phyloP scores from a whole-genome alignment of 2,888 invertebrate genomes.

The Dynastes tityus region DNA sequence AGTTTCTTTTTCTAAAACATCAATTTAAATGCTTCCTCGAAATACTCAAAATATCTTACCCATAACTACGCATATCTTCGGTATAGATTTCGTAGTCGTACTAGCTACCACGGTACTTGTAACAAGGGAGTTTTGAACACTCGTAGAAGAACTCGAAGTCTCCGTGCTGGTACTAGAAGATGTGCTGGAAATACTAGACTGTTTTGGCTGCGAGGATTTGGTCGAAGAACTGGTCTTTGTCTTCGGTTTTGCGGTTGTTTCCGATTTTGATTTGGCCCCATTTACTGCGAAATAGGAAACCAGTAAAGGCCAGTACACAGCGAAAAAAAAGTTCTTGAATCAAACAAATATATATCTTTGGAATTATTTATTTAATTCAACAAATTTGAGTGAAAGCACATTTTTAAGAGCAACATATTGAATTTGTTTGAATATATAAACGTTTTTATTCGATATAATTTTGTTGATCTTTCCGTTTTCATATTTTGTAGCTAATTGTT shows the following conservation, averaged over 20 bases:
- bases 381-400: too few species aligned
- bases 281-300: conserved; percentile 43
- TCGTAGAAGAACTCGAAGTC: conserved; percentile 35
- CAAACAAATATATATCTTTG: too few species aligned
- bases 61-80: conserved; percentile 70
- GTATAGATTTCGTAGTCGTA: conserved; percentile 60
- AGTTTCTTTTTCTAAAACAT: too few species aligned
- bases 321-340: too few species aligned
- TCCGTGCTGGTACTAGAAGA: conserved; percentile 47
- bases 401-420: too few species aligned
- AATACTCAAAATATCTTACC: conserved; percentile 63
- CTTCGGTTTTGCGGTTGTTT: conserved; percentile 46
- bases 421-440: too few species aligned
- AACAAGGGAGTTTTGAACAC: conserved; percentile 44
- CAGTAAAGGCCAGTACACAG: too few species aligned
- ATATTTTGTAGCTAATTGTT: too few species aligned
- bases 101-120: conserved; percentile 49
- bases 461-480: too few species aligned
- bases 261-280: conserved; percentile 39
- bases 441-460: too few species aligned
- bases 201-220: conserved; percentile 18
- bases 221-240: conserved; percentile 51
- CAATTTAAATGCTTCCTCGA: too few species aligned
- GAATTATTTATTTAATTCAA: too few species aligned
- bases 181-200: conserved; percentile 22